Evolutionary conservation across 2,113 vertebrate species (phyloP), one percentile per base, ranked within the genome.

Genomic region (Chunga burmeisteri): DNA sequence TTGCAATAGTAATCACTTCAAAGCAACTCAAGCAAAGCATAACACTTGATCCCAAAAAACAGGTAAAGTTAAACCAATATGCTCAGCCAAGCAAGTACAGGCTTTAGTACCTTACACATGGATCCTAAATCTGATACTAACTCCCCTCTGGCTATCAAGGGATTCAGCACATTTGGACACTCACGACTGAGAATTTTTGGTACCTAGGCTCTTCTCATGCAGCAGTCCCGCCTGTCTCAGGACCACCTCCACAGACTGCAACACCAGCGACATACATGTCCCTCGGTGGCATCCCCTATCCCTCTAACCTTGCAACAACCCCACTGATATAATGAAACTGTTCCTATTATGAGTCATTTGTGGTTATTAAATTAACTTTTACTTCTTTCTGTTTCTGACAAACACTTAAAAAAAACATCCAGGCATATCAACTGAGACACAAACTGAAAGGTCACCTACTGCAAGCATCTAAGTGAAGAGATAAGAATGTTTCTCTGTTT

Each of bases 331-430:
- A 79, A 47, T 7, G 13, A 96, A 34, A 36, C 40, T 70, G 27
- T 30, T 96, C 93, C 63, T 82, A 46, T 20, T 90, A 95, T 96
- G 96, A 97, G 74, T 96, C 94, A 96, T 11, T 53, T 7, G 0
- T 38, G 50, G 90, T 96, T 96, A 95, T 93, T 77, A 91, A 83
- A 93, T 88, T 83, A 88, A 86, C 95, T 96, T 95, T 88, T 92
- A 83, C 82, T 95, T 96, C 90, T 91, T 73, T 85, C 93, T 86
- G 75, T 82, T 94, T 96, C 82, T 96, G 85, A 74, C 67, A 88
- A 95, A 90, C 62, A 36, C 42, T 66, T 22, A 4, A 46, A 88
- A 58, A 49, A 78, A 79, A 89, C 36, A 84, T 86, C 62, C 67
- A 90, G 66, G 85, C 90, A 26, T 42, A 93, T 55, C 9, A 2